phyloP scores from a whole-genome alignment of 2,113 vertebrate species.

The Engraulis encrasicolus region DNA sequence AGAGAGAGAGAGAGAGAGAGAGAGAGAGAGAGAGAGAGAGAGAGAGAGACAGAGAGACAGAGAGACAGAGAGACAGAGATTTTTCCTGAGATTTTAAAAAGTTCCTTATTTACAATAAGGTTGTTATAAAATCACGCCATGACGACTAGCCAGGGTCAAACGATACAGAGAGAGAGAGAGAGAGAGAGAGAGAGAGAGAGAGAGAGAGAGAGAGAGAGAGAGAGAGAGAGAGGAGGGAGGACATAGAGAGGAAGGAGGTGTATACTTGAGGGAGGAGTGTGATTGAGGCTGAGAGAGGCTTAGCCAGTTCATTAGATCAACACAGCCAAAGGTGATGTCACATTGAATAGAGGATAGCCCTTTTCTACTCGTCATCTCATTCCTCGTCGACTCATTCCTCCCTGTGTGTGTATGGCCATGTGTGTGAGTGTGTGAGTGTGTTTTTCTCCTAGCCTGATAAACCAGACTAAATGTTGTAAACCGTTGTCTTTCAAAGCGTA shows the following conservation, averaged over 20 bases:
- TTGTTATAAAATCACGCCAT: no score
- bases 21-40: not conserved
- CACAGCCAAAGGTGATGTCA: conserved; percentile 7
- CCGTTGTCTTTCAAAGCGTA: no score
- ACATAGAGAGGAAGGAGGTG: not conserved
- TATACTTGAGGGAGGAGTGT: not conserved
- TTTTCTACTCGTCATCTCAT: not conserved
- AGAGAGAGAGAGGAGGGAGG: not conserved
- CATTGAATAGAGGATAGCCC: not conserved
- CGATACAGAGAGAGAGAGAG: not conserved
- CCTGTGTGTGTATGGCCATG: no score
- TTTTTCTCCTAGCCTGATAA: no score
- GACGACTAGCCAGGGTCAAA: no score
- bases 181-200: not conserved
- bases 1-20: not conserved
- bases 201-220: conserved; percentile 8
- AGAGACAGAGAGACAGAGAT: not conserved
- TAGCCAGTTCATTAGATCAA: not conserved
- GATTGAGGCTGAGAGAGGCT: not conserved
- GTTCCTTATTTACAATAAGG: no score
- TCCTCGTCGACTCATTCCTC: no score
- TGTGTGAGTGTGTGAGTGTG: no score
- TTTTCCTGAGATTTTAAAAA: no score
- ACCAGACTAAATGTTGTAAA: no score
- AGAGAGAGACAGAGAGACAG: no score